phyloP scores from a whole-genome alignment of 2,797 vertebrate species.

The Fratercula arctica region DNA sequence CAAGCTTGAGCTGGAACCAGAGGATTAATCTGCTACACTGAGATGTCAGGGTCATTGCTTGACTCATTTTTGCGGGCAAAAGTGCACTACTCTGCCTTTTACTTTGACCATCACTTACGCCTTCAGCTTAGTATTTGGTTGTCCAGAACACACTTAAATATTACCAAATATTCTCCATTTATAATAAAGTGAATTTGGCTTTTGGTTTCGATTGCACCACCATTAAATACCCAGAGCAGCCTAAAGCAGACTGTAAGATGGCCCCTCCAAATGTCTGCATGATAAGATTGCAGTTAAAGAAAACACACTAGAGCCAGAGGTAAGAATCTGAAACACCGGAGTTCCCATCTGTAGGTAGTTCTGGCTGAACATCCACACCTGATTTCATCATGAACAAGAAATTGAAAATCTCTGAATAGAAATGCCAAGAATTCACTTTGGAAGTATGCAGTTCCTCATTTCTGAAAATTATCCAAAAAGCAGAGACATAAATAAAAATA shows the following conservation, averaged over 20 bases:
- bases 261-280: neutral
- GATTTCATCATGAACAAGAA: neutral
- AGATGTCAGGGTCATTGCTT: neutral
- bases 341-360: neutral
- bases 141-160: neutral
- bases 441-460: neutral
- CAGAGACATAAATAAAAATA: slow-evolving; percentile 26
- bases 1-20: neutral
- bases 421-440: neutral
- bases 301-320: neutral
- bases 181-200: neutral
- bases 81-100: neutral
- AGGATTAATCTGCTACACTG: neutral
- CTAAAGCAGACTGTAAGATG: neutral
- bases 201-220: neutral
- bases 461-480: slow-evolving; percentile 34
- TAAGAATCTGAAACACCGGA: neutral
- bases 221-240: neutral
- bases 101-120: neutral
- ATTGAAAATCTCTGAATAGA: neutral
- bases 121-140: neutral
- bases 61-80: neutral
- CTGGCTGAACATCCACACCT: neutral
- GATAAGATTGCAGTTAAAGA: neutral
- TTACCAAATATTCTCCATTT: neutral